Evolutionary conservation across 2,888 invertebrate genomes (phyloP).

Genomic region (Eilema sororculum): DNA sequence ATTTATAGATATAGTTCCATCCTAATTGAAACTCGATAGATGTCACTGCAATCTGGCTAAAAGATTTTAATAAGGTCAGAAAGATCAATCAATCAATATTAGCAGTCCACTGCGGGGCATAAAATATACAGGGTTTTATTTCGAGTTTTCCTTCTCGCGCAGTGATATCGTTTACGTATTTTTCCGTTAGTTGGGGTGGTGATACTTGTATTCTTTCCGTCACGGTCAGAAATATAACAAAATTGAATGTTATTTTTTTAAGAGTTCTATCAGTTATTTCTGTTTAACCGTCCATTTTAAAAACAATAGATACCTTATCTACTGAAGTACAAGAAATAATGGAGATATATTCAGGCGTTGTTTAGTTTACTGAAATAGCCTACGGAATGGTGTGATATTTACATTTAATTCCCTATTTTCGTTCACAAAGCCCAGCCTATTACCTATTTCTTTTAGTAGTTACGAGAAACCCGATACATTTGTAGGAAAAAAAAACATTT

Average conservation of each 20-base stretch:
- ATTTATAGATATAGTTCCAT: too few species aligned
- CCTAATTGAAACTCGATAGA: too few species aligned
- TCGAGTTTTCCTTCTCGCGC: too few species aligned
- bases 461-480: not conserved
- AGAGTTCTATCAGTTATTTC: too few species aligned
- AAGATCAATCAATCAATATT: not conserved
- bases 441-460: not conserved
- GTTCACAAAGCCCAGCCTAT: not conserved
- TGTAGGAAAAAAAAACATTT: not conserved
- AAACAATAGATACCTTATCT: not conserved
- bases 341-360: not conserved
- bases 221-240: too few species aligned
- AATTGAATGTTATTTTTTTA: too few species aligned
- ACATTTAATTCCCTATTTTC: not conserved
- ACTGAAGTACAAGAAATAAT: not conserved
- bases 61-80: not conserved
- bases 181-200: too few species aligned
- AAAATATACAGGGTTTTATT: too few species aligned
- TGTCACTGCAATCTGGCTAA: not conserved
- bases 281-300: not conserved
- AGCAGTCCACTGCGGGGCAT: too few species aligned
- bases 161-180: too few species aligned
- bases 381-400: not conserved
- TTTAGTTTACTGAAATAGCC: not conserved
- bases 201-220: too few species aligned